Base-by-base conservation (phyloP, 2,797 vertebrate species). In the Linurgus olivaceus region DNA sequence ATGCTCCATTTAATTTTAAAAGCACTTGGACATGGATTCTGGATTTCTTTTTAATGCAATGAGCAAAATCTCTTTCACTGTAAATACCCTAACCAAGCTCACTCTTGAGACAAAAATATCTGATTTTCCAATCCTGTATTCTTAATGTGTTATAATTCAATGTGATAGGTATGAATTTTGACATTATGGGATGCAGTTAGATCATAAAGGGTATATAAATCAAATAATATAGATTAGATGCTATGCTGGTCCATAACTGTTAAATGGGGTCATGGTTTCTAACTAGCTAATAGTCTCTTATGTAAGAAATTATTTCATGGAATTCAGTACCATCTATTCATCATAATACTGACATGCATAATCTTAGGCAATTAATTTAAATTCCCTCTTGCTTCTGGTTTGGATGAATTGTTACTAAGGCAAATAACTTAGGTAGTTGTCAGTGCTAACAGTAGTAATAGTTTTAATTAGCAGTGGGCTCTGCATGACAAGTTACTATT, bases 181-280 rank as follows among this genome's bases (percentile, higher is more conserved):
- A 98, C 98, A 97, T 98, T 98, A 98, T 98, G 97, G 96, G 97
- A 98, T 98, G 98, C 97, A 96, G 98, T 98, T 98, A 98, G 98
- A 98, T 98, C 98, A 96, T 98, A 98, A 97, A 98, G 98, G 98
- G 97, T 98, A 98, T 98, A 98, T 98, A 98, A 99, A 99, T 99
- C 98, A 99, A 97, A 97, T 90, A 45, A 93, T 98, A 98, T 98
- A 97, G 98, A 99, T 99, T 98, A 98, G 97, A 97, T 98, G 98
- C 96, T 98, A 91, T 92, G 82, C 71, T 94, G 93, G 98, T 98
- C 98, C 97, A 98, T 98, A 98, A 97, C 96, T 96, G 96, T 96
- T 97, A 98, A 98, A 98, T 96, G 98, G 97, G 98, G 98, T 98
- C 98, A 97, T 97, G 98, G 97, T 98, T 99, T 98, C 96, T 93